A percentile compares a stretch with the other conserved stretches of the same genome.
These are phyloP conservation scores for Delphinus delphis DNA, from an alignment of 2,113 vertebrate species.

Conservation along the genomic window DNA sequence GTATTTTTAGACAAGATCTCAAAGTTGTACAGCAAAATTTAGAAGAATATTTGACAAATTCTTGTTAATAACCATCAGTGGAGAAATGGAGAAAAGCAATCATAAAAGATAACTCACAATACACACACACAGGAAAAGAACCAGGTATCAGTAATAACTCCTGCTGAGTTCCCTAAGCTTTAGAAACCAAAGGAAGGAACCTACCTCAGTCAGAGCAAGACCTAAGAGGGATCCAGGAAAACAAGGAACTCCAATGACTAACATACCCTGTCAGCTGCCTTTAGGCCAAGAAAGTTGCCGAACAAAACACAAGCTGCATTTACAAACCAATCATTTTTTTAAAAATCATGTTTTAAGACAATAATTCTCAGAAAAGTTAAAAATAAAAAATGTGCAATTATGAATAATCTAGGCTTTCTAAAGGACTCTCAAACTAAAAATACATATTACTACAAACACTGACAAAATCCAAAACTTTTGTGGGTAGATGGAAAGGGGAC, in stretches of 20 bases:
- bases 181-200: neutral
- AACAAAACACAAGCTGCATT: neutral
- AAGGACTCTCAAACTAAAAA: neutral
- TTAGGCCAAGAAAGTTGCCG: neutral
- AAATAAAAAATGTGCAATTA: slow-evolving; percentile 44
- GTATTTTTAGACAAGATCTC: neutral
- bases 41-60: neutral
- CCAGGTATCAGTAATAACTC: neutral
- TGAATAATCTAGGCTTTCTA: neutral
- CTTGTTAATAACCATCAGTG: neutral
- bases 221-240: neutral
- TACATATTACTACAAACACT: neutral
- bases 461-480: neutral
- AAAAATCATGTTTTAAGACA: neutral
- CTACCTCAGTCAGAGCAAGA: neutral
- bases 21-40: slow-evolving; percentile 1
- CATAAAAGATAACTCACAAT: neutral
- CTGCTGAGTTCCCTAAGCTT: neutral
- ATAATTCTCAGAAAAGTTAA: neutral
- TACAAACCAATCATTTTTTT: slow-evolving; percentile 13
- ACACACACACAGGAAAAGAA: neutral
- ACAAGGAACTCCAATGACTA: neutral
- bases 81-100: neutral
- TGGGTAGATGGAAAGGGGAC: neutral
- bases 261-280: neutral